Conservation (phyloP, 1,140 invertebrate genomes). For the Ruditapes philippinarum region DNA sequence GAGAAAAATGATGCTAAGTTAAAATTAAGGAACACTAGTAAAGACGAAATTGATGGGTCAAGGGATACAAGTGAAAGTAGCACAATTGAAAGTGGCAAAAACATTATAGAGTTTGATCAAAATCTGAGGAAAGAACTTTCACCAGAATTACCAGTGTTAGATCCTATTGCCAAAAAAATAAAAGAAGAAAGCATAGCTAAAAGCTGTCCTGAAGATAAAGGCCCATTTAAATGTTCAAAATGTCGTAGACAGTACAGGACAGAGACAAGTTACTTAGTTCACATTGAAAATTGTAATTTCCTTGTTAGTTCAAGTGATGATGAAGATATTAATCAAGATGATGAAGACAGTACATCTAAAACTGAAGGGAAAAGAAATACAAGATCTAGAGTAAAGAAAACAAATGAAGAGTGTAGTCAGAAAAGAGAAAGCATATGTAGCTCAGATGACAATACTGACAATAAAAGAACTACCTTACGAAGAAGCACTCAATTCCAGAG, state of each 20-base stretch:
- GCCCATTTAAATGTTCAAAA: constrained; percentile 94
- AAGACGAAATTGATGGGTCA: background rate
- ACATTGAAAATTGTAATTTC: constrained; percentile 91
- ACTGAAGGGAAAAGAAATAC: constrained; percentile 46
- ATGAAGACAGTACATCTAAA: constrained; percentile 54
- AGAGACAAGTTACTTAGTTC: constrained; percentile 94
- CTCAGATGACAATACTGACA: constrained; percentile 64
- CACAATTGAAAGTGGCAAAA: background rate
- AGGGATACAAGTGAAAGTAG: too few species aligned
- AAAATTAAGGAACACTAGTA: background rate
- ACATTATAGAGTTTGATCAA: background rate
- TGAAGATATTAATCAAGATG: constrained; percentile 73
- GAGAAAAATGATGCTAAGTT: background rate
- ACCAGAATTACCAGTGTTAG: constrained; percentile 74
- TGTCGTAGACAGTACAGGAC: constrained; percentile 97
- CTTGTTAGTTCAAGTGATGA: constrained; percentile 87
- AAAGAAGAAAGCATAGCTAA: constrained; percentile 84
- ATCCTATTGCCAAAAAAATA: constrained; percentile 82
- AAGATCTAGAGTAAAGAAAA: background rate
- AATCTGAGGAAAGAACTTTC: background rate
- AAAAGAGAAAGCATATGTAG: background rate
- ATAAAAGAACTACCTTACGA: constrained; percentile 62
- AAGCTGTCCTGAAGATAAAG: constrained; percentile 84
- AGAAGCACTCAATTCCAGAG: constrained; percentile 59
- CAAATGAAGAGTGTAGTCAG: background rate